Percentiles rank a stretch among this genome's conserved stretches.
Evolutionary conservation across 1,140 invertebrate species (phyloP).

Genomic region (Lucilia sericata): DNA sequence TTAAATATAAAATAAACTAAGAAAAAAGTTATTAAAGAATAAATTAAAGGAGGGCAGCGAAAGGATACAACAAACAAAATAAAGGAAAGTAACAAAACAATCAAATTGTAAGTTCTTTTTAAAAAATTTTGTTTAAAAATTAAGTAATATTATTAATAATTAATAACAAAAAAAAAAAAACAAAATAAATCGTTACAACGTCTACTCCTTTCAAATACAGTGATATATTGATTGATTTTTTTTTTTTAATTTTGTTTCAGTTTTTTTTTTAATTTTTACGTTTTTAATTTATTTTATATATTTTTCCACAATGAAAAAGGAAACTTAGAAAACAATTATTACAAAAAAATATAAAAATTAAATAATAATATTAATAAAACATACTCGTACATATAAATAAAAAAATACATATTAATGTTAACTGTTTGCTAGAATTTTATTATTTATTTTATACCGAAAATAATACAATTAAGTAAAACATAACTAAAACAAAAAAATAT

Average conservation of each 20-base stretch:
- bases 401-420: slow-evolving; percentile 36
- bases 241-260: neutral
- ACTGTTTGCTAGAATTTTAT: slow-evolving; percentile 44
- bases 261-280: neutral
- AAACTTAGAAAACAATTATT: slow-evolving; percentile 1
- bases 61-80: neutral
- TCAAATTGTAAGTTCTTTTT: slow-evolving; percentile 39
- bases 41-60: too few species aligned
- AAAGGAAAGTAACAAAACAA: slow-evolving; percentile 32
- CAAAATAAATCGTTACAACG: neutral
- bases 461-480: neutral
- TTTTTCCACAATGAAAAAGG: neutral
- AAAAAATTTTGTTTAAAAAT: neutral
- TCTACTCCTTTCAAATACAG: slow-evolving; percentile 23
- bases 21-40: neutral
- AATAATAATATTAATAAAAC: neutral
- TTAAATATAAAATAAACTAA: neutral
- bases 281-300: neutral
- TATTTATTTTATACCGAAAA: slow-evolving; percentile 43
- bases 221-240: slow-evolving; percentile 11
- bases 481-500: neutral
- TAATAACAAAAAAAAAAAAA: too few species aligned
- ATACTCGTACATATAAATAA: neutral
- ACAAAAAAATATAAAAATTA: neutral
- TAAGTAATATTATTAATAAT: neutral